These are phyloP conservation scores for Lacerta viridis DNA, from an alignment of 2,797 vertebrate species.

Conservation along the genomic window DNA sequence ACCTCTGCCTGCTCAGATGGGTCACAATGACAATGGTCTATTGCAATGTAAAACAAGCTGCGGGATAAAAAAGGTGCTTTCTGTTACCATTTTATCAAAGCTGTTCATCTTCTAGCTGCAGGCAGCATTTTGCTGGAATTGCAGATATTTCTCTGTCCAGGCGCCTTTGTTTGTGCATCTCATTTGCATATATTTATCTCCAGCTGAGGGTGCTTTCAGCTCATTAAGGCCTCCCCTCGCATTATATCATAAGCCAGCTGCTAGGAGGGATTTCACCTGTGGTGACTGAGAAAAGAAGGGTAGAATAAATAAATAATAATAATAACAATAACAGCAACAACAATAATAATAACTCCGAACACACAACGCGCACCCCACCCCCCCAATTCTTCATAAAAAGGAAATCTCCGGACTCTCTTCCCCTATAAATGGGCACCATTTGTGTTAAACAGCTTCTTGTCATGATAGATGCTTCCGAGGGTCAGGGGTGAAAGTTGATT, in stretches of 20 bases:
- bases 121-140: slow-evolving; percentile 90
- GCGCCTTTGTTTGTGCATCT: slow-evolving; percentile 94
- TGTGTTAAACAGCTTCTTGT: slow-evolving; percentile 98
- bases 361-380: neutral
- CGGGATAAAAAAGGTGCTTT: slow-evolving; percentile 87
- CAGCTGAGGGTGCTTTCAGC: slow-evolving; percentile 91
- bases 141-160: slow-evolving; percentile 89
- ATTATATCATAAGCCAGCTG: slow-evolving; percentile 94
- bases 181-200: slow-evolving; percentile 98
- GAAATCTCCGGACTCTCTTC: slow-evolving; percentile 84
- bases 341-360: neutral
- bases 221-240: slow-evolving; percentile 92
- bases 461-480: slow-evolving; percentile 94
- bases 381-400: slow-evolving; percentile 88
- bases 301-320: slow-evolving; percentile 77
- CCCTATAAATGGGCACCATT: slow-evolving; percentile 93
- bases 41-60: slow-evolving; percentile 86
- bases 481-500: slow-evolving; percentile 99
- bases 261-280: slow-evolving; percentile 91
- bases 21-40: slow-evolving; percentile 85
- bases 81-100: slow-evolving; percentile 96
- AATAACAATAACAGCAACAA: slow-evolving; percentile 75
- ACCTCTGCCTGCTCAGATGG: slow-evolving; percentile 80
- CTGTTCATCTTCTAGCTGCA: slow-evolving; percentile 92
- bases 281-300: slow-evolving; percentile 86